Conservation (phyloP, 92 coral and sea anemone species). For the Porites rus region DNA sequence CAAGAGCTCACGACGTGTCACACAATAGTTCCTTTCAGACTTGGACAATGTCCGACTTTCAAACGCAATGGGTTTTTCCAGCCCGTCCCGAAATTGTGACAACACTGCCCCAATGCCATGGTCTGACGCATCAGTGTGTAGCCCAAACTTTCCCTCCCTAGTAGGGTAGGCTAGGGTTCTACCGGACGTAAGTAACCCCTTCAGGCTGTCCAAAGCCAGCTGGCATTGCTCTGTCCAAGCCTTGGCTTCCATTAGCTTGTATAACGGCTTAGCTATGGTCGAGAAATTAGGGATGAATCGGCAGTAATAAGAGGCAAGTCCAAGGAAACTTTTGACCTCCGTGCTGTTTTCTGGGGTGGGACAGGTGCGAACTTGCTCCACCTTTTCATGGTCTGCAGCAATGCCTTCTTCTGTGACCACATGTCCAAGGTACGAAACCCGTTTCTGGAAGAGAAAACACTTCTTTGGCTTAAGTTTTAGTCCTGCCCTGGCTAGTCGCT, state of each 20-base stretch:
- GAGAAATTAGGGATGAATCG: slow-evolving; percentile 51
- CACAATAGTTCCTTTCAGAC: slow-evolving; percentile 11
- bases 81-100: slow-evolving; percentile 28
- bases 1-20: slow-evolving; percentile 41
- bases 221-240: slow-evolving; percentile 47
- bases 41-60: slow-evolving; percentile 37
- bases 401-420: slow-evolving; percentile 56
- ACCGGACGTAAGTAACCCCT: slow-evolving; percentile 34
- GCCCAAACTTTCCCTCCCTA: not conserved
- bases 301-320: not conserved
- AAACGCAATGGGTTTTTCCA: slow-evolving; percentile 34
- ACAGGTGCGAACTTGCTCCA: slow-evolving; percentile 42
- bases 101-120: slow-evolving; percentile 50
- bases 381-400: slow-evolving; percentile 32
- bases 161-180: slow-evolving; percentile 53
- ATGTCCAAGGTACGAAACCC: slow-evolving; percentile 46
- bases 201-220: slow-evolving; percentile 50
- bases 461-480: slow-evolving; percentile 62
- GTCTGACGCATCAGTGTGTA: slow-evolving; percentile 52
- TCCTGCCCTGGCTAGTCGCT: not conserved
- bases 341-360: slow-evolving; percentile 22
- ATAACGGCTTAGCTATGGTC: slow-evolving; percentile 49
- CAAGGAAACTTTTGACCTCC: slow-evolving; percentile 36
- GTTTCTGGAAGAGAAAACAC: slow-evolving; percentile 2
- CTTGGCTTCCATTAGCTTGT: slow-evolving; percentile 54